A percentile compares a stretch with the other conserved stretches of the same genome.
Conservation (phyloP, 2,888 invertebrate species). For the Litoditis marina region DNA sequence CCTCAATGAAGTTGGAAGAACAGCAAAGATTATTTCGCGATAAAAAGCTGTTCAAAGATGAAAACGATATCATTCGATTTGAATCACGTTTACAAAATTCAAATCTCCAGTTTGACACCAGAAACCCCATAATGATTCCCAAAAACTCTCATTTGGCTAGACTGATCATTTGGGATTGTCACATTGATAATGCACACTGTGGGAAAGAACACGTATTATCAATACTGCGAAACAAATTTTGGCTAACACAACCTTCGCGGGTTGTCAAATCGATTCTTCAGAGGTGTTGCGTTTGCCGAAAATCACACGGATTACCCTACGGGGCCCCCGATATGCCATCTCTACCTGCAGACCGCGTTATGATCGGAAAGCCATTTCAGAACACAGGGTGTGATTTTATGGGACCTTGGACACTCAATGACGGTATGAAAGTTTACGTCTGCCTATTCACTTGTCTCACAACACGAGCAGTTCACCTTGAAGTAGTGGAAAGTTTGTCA, state of each 20-base stretch:
- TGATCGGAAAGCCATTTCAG: background rate
- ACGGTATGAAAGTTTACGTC: background rate
- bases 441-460: slow-evolving; percentile 1
- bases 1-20: background rate
- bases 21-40: background rate
- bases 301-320: background rate
- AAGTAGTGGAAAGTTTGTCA: background rate
- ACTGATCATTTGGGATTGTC: background rate
- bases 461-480: background rate
- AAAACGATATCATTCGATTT: background rate
- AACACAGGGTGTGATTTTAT: slow-evolving; percentile 2
- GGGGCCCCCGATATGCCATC: background rate
- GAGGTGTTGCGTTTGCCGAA: background rate
- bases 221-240: background rate
- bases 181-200: background rate
- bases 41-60: background rate
- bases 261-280: background rate
- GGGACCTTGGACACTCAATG: background rate
- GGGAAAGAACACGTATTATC: background rate
- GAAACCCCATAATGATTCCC: background rate
- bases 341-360: background rate
- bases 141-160: background rate
- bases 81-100: background rate
- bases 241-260: background rate
- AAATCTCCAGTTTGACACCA: background rate